Conservation (phyloP, 2,888 invertebrate species). For the Trachelus stipa region DNA sequence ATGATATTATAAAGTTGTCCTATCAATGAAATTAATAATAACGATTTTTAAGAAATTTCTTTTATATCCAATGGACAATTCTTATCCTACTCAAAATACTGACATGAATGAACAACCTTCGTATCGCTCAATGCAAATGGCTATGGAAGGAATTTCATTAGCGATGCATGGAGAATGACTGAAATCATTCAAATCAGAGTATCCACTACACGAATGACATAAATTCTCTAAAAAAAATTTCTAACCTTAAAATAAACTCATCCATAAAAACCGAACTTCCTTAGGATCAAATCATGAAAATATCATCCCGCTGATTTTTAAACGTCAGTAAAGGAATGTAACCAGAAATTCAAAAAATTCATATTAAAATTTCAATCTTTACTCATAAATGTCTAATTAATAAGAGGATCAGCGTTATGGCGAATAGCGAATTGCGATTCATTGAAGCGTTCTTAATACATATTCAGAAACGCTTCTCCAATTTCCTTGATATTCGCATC, state of each 20-base stretch:
- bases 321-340: not conserved
- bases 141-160: not conserved
- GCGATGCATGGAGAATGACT: not conserved
- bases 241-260: not conserved
- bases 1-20: not conserved
- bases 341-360: not conserved
- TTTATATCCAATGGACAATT: not conserved
- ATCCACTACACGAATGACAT: not conserved
- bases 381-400: not conserved
- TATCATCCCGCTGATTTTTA: too few relatives aligned
- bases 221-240: not conserved
- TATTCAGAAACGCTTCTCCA: conserved; percentile 38
- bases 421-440: conserved; percentile 15
- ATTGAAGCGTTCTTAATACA: conserved; percentile 12
- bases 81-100: not conserved
- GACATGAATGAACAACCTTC: not conserved
- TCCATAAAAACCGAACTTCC: not conserved
- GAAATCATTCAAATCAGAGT: not conserved
- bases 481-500: conserved; percentile 64
- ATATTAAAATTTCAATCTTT: not conserved
- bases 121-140: not conserved
- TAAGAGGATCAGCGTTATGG: conserved; percentile 22
- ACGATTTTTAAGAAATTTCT: not conserved
- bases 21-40: not conserved
- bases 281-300: too few relatives aligned